A percentile compares a stretch with the other conserved stretches of the same genome.
Evolutionary conservation across 1,140 invertebrate species (phyloP).

Genomic region (Penaeus indicus): DNA sequence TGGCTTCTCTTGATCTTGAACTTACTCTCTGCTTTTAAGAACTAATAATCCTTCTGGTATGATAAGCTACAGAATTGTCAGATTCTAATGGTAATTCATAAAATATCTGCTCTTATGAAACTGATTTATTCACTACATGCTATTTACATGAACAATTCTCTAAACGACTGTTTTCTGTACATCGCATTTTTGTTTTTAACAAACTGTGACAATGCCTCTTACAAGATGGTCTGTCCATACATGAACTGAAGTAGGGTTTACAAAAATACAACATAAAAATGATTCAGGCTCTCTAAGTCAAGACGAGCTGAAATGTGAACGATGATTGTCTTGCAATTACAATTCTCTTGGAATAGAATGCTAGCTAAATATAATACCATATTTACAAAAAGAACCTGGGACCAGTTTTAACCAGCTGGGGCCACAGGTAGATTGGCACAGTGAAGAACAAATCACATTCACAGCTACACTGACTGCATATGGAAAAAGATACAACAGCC

Average conservation of each 20-base stretch:
- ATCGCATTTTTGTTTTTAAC: conserved; percentile 59
- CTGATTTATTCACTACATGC: conserved; percentile 63
- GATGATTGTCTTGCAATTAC: conserved; percentile 63
- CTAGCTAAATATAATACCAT: conserved; percentile 61
- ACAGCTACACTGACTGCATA: conserved; percentile 61
- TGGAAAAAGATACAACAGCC: conserved; percentile 59
- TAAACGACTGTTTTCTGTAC: conserved; percentile 62
- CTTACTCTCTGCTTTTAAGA: no score
- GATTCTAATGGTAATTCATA: conserved; percentile 37
- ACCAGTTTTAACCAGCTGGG: conserved; percentile 54
- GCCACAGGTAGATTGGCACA: conserved; percentile 59
- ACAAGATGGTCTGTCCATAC: conserved; percentile 55
- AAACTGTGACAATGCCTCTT: conserved; percentile 60
- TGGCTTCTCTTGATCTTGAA: no score
- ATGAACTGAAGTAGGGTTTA: conserved; percentile 47
- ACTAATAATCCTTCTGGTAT: no score
- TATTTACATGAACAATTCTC: conserved; percentile 65
- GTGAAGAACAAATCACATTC: conserved; percentile 64
- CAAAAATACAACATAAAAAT: conserved; percentile 57
- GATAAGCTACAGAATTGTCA: no score
- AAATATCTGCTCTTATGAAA: conserved; percentile 57
- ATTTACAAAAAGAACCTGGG: conserved; percentile 59
- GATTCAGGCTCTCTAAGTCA: conserved; percentile 36
- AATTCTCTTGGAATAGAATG: conserved; percentile 60
- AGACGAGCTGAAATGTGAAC: conserved; percentile 52